Percentiles rank a stretch among this genome's conserved stretches.
phyloP scores from a whole-genome alignment of 2,888 invertebrate genomes.

The Chymomyza caudatula region DNA sequence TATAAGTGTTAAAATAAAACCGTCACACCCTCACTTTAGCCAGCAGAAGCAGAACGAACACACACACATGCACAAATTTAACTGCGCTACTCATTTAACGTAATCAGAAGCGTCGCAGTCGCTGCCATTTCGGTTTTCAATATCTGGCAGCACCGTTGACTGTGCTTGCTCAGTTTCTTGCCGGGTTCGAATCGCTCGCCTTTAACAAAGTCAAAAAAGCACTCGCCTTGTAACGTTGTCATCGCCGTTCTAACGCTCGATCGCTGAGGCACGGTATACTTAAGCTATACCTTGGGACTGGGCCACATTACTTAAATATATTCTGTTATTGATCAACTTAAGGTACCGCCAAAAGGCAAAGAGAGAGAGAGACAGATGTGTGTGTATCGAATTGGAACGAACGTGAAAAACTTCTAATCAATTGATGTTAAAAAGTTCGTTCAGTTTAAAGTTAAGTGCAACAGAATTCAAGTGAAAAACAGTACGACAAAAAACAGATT shows the following conservation, averaged over 20 bases:
- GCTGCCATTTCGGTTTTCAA: constrained; percentile 35
- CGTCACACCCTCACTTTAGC: background rate
- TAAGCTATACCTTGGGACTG: too few species aligned
- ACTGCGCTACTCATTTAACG: background rate
- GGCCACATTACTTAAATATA: background rate
- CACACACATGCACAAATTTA: too few species aligned
- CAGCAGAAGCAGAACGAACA: background rate
- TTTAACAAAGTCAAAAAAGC: background rate
- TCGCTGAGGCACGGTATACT: too few species aligned
- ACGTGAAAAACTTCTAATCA: constrained; percentile 53
- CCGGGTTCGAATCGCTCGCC: constrained; percentile 1
- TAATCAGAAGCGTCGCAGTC: constrained; percentile 26
- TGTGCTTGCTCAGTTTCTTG: constrained; percentile 37
- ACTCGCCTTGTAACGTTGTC: background rate
- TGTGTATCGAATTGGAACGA: constrained; percentile 30
- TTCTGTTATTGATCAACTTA: constrained; percentile 46
- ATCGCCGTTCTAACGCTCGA: background rate
- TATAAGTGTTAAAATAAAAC: background rate
- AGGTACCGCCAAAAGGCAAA: constrained; percentile 29
- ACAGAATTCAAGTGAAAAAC: constrained; percentile 46
- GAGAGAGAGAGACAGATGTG: constrained; percentile 1
- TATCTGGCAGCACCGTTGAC: constrained; percentile 42
- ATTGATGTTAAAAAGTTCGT: constrained; percentile 49
- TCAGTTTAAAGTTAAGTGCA: constrained; percentile 37
- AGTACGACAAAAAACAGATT: background rate